Conservation (phyloP, 2,888 invertebrate genomes). For the Trilocha varians region DNA sequence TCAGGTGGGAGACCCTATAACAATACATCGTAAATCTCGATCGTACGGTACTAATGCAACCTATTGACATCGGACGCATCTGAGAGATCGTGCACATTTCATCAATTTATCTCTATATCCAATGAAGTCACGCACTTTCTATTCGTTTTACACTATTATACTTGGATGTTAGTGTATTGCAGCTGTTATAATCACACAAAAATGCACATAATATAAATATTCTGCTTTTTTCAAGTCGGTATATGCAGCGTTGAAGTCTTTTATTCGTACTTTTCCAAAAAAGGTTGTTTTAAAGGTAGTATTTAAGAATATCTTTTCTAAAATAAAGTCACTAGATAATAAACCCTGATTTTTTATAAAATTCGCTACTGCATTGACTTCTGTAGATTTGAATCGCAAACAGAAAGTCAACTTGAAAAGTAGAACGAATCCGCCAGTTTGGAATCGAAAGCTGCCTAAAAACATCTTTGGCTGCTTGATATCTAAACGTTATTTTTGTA, state of each 20-base stretch:
- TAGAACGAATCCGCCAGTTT: conserved; percentile 36
- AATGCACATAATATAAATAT: no score
- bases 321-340: background rate
- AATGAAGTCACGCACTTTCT: no score
- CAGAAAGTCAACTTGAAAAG: conserved; percentile 42
- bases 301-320: no score
- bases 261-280: no score
- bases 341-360: background rate
- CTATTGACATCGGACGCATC: background rate
- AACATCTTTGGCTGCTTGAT: conserved; percentile 23
- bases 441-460: conserved; percentile 39
- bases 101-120: no score
- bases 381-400: conserved; percentile 17
- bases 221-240: no score
- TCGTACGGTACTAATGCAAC: conserved; percentile 13
- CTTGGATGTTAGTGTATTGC: no score
- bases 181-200: no score
- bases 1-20: conserved; percentile 39
- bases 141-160: no score
- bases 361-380: background rate
- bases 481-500: conserved; percentile 1
- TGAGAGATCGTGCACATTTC: background rate
- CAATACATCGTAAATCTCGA: conserved; percentile 18
- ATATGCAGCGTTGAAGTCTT: no score
- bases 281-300: no score